phyloP scores from a whole-genome alignment of 1,140 invertebrate genomes.

The Scaptomyza graminum region DNA sequence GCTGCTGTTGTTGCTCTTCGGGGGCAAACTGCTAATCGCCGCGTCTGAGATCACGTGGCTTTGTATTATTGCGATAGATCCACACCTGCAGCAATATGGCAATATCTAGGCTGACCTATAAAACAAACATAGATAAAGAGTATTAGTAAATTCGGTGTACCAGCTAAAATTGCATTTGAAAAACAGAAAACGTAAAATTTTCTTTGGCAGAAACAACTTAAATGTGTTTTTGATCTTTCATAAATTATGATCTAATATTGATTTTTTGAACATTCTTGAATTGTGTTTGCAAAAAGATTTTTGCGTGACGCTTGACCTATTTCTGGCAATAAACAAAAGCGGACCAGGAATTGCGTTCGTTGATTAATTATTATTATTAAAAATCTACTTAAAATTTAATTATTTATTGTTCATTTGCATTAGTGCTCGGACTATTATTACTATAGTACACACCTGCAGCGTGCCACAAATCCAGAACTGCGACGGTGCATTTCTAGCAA shows the following conservation, averaged over 20 bases:
- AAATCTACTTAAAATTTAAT: background rate
- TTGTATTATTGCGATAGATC: slow-evolving; percentile 87
- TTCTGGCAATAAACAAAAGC: no score
- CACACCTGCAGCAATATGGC: slow-evolving; percentile 86
- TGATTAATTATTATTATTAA: background rate
- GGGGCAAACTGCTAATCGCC: slow-evolving; percentile 88
- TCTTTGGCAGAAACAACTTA: no score
- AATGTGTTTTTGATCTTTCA: no score
- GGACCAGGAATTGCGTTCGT: no score
- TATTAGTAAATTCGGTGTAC: background rate
- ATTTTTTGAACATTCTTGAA: no score
- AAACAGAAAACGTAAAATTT: no score
- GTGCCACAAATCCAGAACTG: slow-evolving; percentile 98
- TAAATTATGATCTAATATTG: no score
- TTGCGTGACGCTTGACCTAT: no score
- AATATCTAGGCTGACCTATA: slow-evolving; percentile 84
- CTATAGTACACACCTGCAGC: slow-evolving; percentile 90
- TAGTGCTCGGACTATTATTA: background rate
- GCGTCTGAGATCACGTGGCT: slow-evolving; percentile 85
- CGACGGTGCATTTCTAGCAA: slow-evolving; percentile 93
- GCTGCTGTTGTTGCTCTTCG: slow-evolving; percentile 82
- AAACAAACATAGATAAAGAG: background rate
- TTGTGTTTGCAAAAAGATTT: no score
- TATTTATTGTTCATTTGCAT: background rate
- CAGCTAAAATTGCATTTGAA: background rate